A percentile compares a stretch with the other conserved stretches of the same genome.
Conservation (phyloP, 2,888 invertebrate species). For the Tryphoninae sp. region DNA sequence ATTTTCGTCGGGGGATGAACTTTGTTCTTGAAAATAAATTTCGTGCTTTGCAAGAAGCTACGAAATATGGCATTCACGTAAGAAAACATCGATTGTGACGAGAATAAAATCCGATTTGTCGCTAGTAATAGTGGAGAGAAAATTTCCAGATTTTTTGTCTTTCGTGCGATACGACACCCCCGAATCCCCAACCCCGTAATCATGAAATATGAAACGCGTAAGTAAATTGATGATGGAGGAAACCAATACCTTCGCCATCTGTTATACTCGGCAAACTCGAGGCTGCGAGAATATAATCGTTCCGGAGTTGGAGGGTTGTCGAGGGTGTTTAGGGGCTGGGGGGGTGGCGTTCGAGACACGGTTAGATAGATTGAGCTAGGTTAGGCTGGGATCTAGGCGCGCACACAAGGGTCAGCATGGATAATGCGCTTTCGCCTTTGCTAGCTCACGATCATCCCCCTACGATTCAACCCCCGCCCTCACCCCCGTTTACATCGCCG, state of each 20-base stretch:
- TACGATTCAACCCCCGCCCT: neutral
- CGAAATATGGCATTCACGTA: no score
- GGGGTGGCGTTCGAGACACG: neutral
- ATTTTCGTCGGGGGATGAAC: no score
- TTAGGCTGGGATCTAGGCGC: conserved; percentile 12
- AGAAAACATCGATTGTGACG: no score
- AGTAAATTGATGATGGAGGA: conserved; percentile 1
- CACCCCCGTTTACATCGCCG: neutral
- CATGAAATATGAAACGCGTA: conserved; percentile 13
- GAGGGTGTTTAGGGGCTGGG: neutral
- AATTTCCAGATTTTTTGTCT: neutral
- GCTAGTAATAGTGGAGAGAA: neutral
- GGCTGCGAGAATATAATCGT: conserved; percentile 5
- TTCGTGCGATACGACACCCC: neutral
- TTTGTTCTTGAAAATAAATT: no score
- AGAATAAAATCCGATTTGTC: no score
- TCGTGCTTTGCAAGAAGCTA: no score
- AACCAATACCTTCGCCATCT: neutral
- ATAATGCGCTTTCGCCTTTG: neutral
- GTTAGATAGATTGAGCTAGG: conserved; percentile 23
- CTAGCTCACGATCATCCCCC: neutral
- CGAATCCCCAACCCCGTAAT: neutral
- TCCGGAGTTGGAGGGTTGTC: neutral
- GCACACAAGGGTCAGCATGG: conserved; percentile 14
- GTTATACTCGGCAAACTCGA: neutral